Evolutionary conservation across 2,888 invertebrate species (phyloP).

Genomic region (Sialis lutaria): DNA sequence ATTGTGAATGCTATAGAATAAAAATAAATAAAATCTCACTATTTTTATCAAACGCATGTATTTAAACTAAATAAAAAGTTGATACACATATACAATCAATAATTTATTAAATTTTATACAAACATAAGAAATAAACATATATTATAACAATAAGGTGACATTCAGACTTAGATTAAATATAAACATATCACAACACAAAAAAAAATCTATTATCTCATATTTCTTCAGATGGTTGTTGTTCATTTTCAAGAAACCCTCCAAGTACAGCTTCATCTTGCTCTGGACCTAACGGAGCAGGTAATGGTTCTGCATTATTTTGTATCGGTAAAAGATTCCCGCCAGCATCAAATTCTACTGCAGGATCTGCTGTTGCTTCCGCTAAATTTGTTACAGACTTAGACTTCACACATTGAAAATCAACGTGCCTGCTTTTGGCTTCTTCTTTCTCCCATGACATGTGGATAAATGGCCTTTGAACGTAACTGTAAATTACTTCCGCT

Average conservation of each 20-base stretch:
- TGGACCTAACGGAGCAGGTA: slow-evolving; percentile 8
- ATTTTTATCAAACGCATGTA: too few relatives aligned
- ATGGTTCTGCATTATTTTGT: slow-evolving; percentile 19
- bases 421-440: slow-evolving; percentile 95
- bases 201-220: background rate
- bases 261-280: slow-evolving; percentile 13
- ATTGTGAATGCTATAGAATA: too few relatives aligned
- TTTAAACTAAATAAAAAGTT: too few relatives aligned
- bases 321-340: slow-evolving; percentile 31
- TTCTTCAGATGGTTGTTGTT: slow-evolving; percentile 8
- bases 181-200: background rate
- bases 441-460: slow-evolving; percentile 99
- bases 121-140: too few relatives aligned
- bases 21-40: too few relatives aligned
- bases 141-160: too few relatives aligned
- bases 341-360: slow-evolving; percentile 49
- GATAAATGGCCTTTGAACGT: slow-evolving; percentile 97
- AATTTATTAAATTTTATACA: too few relatives aligned
- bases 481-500: slow-evolving; percentile 97
- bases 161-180: too few relatives aligned
- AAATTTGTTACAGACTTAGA: slow-evolving; percentile 95
- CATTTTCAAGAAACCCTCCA: slow-evolving; percentile 10
- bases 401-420: slow-evolving; percentile 97
- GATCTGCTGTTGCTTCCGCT: slow-evolving; percentile 88
- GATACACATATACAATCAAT: too few relatives aligned